A percentile compares a stretch with the other conserved stretches of the same genome.
Evolutionary conservation across 2,888 invertebrate genomes (phyloP).

Genomic region (Ferrisia virgata): DNA sequence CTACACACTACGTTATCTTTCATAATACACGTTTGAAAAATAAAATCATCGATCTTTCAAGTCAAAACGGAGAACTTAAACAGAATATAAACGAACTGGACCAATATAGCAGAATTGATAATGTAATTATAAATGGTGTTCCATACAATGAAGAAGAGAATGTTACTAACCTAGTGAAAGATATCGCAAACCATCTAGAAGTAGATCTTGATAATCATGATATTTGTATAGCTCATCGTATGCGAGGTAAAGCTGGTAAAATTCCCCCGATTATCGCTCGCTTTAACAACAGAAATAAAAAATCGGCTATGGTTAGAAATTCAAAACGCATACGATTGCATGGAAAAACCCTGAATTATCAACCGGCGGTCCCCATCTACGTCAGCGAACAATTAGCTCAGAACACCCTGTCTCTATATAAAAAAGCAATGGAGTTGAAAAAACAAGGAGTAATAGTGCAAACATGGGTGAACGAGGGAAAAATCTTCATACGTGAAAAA

Average conservation of each 20-base stretch:
- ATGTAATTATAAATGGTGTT: not conserved
- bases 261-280: not conserved
- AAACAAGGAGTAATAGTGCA: not conserved
- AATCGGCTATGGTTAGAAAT: not conserved
- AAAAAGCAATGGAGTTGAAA: not conserved
- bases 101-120: not conserved
- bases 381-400: not conserved
- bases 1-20: too few relatives aligned
- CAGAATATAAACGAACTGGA: not conserved
- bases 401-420: not conserved
- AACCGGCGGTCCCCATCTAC: not conserved
- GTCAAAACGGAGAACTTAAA: too few relatives aligned
- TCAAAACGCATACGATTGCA: not conserved
- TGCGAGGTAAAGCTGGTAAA: not conserved
- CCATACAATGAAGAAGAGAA: not conserved
- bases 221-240: not conserved
- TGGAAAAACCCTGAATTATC: not conserved
- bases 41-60: too few relatives aligned
- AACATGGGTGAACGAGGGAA: not conserved
- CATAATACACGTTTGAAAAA: too few relatives aligned
- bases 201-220: not conserved
- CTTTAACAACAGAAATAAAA: not conserved
- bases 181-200: not conserved
- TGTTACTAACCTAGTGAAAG: not conserved
- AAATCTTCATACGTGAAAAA: not conserved